Base-by-base conservation (phyloP, 2,888 invertebrate genomes). In the Pollenia angustigena region DNA sequence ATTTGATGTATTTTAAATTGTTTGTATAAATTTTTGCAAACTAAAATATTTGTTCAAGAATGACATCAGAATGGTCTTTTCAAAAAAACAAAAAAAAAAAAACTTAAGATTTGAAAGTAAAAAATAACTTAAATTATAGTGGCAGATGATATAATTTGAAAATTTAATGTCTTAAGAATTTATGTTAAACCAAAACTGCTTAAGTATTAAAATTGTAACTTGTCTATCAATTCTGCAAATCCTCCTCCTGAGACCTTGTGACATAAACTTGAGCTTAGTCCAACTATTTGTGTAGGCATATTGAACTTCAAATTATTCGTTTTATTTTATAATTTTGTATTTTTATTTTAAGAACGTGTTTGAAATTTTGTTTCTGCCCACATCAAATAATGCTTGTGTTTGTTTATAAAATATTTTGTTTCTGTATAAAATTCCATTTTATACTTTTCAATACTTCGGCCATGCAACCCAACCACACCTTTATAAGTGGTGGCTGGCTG, bases 391-490 rank as follows among this genome's bases (percentile, higher is more conserved):
- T 18, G 56, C 40, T 66, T 62, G 23, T 44, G 2, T 52, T 62
- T 32, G 32, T 32, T 64, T 62, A 60, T 52, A 54, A 60, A 71
- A 23, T 42, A 48, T 74, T 66, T 74, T 72, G 7, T 56, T 72
- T 64, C 4, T 64, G 56, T 18, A 50, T 50, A 32, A 32, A 81
- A 52, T 75, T 46, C 46, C 50, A 58, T 68, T 81, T 75, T n/a
- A 42, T 48, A 74, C 58, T 58, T 32, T 32, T 81, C 8, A 68
- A 68, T 23, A 72, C 44, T 54, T 54, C 18, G 48, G 42, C 18
- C 48, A 18, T 79, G 50, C 68, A 52, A 76, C n/a, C 44, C 54
- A 76, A 76, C 76, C 84, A 81, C 84, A 81, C 84, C 84, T 87
- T 60, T 78, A 32, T 64, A 76, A 69, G 72, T 66, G 52, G 69